These are phyloP conservation scores for Fratercula arctica DNA, from an alignment of 2,797 vertebrate species.

Conservation along the genomic window DNA sequence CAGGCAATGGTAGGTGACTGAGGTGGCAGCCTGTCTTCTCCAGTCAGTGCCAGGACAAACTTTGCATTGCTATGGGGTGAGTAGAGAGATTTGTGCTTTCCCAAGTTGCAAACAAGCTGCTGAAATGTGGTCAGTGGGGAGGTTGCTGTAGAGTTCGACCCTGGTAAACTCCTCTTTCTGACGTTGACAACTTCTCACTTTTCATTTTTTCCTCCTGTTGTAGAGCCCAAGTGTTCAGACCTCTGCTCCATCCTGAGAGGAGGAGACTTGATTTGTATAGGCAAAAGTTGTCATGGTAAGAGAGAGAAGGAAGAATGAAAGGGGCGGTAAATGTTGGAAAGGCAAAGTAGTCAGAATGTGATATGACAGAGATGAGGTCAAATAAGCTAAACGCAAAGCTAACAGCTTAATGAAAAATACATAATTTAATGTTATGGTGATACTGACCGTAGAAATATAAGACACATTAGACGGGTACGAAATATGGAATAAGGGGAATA, in stretches of 20 bases:
- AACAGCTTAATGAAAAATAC: background rate
- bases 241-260: background rate
- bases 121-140: background rate
- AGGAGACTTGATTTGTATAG: background rate
- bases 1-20: background rate
- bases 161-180: background rate
- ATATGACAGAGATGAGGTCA: background rate
- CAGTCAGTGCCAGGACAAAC: background rate
- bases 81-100: background rate
- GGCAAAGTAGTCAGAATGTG: background rate
- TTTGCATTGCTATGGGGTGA: background rate
- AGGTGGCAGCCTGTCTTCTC: background rate
- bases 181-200: background rate
- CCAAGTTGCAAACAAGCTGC: background rate
- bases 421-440: background rate
- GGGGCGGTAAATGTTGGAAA: background rate
- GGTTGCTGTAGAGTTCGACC: background rate
- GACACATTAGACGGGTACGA: background rate
- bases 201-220: background rate
- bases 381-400: background rate
- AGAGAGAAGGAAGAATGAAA: background rate
- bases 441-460: background rate
- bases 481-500: background rate
- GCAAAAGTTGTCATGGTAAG: background rate
- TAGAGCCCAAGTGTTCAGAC: background rate